Conservation (phyloP, 2,113 vertebrate genomes). For the Tursiops truncatus region DNA sequence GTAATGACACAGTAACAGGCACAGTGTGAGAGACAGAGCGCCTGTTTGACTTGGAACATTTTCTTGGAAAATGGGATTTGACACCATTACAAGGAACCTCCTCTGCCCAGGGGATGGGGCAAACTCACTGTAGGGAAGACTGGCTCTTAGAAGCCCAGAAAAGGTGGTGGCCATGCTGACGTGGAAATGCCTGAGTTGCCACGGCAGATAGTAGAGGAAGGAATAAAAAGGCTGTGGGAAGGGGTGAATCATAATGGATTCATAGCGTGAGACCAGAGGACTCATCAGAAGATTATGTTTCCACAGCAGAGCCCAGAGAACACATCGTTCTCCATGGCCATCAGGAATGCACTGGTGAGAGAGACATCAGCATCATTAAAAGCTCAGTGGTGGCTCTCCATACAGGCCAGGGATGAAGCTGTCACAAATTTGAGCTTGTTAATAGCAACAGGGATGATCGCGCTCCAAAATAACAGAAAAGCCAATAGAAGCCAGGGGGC, state of each 20-base stretch:
- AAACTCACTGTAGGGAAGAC: background rate
- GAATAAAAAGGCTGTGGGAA: background rate
- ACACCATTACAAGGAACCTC: background rate
- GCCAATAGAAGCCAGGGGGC: background rate
- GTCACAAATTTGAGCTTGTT: background rate
- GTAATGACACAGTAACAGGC: background rate
- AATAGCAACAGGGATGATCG: background rate
- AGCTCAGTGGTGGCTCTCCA: background rate
- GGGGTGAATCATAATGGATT: background rate
- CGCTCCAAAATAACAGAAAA: background rate
- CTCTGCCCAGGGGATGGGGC: background rate
- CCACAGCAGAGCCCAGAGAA: background rate
- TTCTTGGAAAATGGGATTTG: background rate
- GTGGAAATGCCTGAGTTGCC: background rate
- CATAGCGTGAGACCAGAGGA: background rate
- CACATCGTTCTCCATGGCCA: background rate
- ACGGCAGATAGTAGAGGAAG: background rate
- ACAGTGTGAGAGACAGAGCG: background rate
- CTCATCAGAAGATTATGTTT: background rate
- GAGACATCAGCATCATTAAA: background rate
- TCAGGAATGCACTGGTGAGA: background rate
- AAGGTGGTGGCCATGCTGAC: background rate
- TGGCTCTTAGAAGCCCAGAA: background rate
- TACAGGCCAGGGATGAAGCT: background rate
- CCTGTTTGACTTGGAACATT: background rate